Evolutionary conservation across 2,888 invertebrate genomes (phyloP).

Genomic region (Venusia cambrica): DNA sequence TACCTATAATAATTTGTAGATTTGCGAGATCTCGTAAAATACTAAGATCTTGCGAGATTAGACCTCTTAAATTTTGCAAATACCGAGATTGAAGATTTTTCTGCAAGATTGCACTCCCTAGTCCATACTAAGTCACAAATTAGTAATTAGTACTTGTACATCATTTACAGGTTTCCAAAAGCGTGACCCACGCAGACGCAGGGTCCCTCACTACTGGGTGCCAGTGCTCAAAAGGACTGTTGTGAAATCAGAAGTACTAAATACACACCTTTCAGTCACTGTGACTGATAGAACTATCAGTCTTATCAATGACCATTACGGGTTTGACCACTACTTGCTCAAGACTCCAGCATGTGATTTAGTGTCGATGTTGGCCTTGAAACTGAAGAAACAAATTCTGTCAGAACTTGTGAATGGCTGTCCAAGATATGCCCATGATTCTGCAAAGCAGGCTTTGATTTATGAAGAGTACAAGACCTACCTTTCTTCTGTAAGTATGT

Average conservation of each 20-base stretch:
- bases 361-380: constrained; percentile 90
- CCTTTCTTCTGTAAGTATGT: constrained; percentile 88
- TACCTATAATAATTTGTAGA: no score
- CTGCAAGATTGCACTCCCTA: no score
- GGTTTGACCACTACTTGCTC: constrained; percentile 96
- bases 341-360: constrained; percentile 97
- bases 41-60: no score
- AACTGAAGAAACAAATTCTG: constrained; percentile 92
- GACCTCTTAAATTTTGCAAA: no score
- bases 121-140: no score
- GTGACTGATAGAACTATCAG: constrained; percentile 92
- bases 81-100: no score
- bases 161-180: constrained; percentile 84
- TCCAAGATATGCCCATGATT: constrained; percentile 84
- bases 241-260: constrained; percentile 94
- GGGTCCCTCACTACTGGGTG: constrained; percentile 93
- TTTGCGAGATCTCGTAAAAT: no score
- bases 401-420: constrained; percentile 85
- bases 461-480: constrained; percentile 90
- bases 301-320: constrained; percentile 93
- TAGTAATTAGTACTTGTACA: background rate
- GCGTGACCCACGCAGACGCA: constrained; percentile 77
- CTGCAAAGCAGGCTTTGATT: constrained; percentile 85
- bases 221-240: constrained; percentile 90
- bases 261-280: constrained; percentile 89